phyloP scores from a whole-genome alignment of 2,797 vertebrate species.

The Thalassophryne amazonica region DNA sequence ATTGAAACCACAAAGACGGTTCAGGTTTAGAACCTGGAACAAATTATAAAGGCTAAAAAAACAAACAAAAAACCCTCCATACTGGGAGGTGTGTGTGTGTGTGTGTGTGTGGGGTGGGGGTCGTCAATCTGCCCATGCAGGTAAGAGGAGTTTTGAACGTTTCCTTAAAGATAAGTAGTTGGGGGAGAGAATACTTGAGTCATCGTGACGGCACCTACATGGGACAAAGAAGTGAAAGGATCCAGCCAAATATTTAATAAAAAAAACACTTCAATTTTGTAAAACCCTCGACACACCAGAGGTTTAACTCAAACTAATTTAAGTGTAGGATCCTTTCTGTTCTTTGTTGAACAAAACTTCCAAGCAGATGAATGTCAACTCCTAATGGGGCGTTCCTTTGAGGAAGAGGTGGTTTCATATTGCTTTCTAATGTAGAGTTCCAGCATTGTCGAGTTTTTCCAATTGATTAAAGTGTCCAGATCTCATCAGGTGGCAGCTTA shows the following conservation, averaged over 20 bases:
- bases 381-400: neutral
- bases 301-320: no score
- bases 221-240: neutral
- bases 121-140: constrained; percentile 21
- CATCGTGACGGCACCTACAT: neutral
- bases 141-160: constrained; percentile 13
- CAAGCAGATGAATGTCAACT: neutral
- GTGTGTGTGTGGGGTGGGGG: constrained; percentile 7
- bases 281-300: constrained; percentile 24
- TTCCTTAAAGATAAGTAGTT: constrained; percentile 4
- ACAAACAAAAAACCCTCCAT: no score
- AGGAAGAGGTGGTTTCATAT: constrained; percentile 18
- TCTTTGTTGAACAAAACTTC: neutral
- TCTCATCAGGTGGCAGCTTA: neutral
- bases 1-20: constrained; percentile 3
- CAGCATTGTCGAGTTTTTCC: constrained; percentile 1
- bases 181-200: neutral
- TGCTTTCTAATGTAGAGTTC: constrained; percentile 31
- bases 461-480: neutral
- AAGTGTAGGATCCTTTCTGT: constrained; percentile 9
- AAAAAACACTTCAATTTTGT: constrained; percentile 25
- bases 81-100: no score
- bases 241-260: constrained; percentile 3
- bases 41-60: no score
- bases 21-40: constrained; percentile 12